Base-by-base conservation (phyloP, 2,888 invertebrate genomes). In the Scaptomyza flava region DNA sequence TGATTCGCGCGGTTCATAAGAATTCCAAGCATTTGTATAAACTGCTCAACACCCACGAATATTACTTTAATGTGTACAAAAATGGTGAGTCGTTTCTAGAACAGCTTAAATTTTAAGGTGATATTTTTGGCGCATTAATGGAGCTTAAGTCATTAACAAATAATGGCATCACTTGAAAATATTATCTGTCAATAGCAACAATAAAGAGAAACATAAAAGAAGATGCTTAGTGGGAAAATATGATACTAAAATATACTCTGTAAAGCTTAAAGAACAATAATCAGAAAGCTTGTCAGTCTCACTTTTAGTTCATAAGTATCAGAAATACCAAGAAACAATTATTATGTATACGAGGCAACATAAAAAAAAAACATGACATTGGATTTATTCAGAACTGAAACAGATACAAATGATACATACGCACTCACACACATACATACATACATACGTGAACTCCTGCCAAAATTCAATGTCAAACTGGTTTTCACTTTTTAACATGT, bases 401-500 rank as follows among this genome's bases (percentile, higher is more conserved):
- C 20, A 58, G 20, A 63, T 43, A 54, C 31, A 50, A 17, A 53
- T 23, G 17, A 17, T 17, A 1, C 23, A 45, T n/a, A 45, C 8
- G 50, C 11, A 45, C n/a, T 45, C 36, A 66, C 23, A 4, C 31
- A 50, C 27, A 53, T 17, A 42, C 14, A 45, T 7, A 50, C 11
- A 45, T 14, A 45, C 36, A 66, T 11, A 77, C 47, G 61, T 36
- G 57, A 59, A 58, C 63, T 69, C 65, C 69, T 60, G 61, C 70
- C 17, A 41, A 41, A 63, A 62, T 76, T 76, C 83, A 87, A 80
- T 80, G 80, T 68, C 73, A 79, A 87, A 89, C 84, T 12, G 79
- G 84, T 89, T 84, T 86, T 87, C 71, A 79, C 70, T 81, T 79
- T 48, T 85, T 51, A 61, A 36, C 62, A 82, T 74, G 89, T 84